A percentile compares a stretch with the other conserved stretches of the same genome.
phyloP scores from a whole-genome alignment of 2,113 vertebrate genomes.

The Syrrhaptes paradoxus region DNA sequence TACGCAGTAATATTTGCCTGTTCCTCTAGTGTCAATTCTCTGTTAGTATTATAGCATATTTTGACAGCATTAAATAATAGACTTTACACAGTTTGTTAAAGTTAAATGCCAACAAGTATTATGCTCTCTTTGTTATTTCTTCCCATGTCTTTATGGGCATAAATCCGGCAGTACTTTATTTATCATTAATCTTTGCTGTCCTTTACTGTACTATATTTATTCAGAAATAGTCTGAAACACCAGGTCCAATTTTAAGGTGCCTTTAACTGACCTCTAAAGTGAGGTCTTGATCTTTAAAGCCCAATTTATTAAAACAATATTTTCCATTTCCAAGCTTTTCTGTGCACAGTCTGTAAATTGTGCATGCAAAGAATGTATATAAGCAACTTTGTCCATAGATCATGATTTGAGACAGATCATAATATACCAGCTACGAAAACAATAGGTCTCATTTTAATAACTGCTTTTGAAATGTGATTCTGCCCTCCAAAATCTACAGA shows the following conservation, averaged over 20 bases:
- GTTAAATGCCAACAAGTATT: background rate
- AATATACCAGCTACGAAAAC: background rate
- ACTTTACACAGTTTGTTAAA: background rate
- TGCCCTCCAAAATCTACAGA: background rate
- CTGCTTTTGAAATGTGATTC: background rate
- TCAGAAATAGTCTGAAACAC: background rate
- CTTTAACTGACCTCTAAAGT: background rate
- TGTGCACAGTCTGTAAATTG: background rate
- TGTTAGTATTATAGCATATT: background rate
- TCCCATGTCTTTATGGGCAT: background rate
- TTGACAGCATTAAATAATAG: conserved; percentile 1
- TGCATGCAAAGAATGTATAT: background rate
- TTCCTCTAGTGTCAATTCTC: conserved; percentile 23
- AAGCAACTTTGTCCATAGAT: background rate
- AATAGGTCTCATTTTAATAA: background rate
- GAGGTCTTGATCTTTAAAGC: background rate
- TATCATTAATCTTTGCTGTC: background rate
- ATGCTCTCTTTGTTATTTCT: background rate
- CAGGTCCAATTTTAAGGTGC: background rate
- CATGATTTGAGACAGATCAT: background rate
- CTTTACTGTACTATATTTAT: background rate
- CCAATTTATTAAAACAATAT: background rate
- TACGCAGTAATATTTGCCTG: background rate
- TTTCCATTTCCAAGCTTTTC: background rate
- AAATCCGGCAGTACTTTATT: background rate